These are phyloP conservation scores for Listronotus oregonensis DNA, from an alignment of 1,140 invertebrate species.

Conservation along the genomic window DNA sequence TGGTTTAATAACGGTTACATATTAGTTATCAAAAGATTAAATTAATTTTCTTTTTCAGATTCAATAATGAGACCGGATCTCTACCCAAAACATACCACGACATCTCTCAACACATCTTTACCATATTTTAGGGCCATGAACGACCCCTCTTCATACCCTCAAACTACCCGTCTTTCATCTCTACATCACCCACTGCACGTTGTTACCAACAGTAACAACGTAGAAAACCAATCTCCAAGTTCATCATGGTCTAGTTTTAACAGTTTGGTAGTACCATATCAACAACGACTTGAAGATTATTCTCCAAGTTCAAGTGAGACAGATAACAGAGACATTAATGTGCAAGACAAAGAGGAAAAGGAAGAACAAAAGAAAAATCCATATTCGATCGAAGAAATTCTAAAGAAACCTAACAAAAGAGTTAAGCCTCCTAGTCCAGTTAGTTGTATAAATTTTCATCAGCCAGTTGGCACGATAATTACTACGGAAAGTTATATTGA, in stretches of 20 bases:
- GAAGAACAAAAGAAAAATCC: constrained; percentile 73
- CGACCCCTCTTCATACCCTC: constrained; percentile 54
- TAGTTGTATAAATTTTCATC: constrained; percentile 41
- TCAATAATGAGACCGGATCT: constrained; percentile 42
- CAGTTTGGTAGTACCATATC: constrained; percentile 23
- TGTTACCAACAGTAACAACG: constrained; percentile 53
- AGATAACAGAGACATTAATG: constrained; percentile 14
- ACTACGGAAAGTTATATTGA: constrained; percentile 30
- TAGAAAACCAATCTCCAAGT: constrained; percentile 50
- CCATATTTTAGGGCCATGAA: constrained; percentile 48
- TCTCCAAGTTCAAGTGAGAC: constrained; percentile 18
- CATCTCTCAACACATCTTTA: constrained; percentile 37
- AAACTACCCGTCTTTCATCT: constrained; percentile 61
- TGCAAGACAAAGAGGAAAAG: constrained; percentile 28
- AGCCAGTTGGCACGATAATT: constrained; percentile 50
- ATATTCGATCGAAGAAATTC: constrained; percentile 83
- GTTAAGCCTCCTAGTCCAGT: constrained; percentile 43
- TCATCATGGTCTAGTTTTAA: constrained; percentile 58
- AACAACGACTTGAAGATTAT: constrained; percentile 15
- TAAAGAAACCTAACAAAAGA: constrained; percentile 75
- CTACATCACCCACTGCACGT: constrained; percentile 60
- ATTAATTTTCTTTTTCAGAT: constrained; percentile 46
- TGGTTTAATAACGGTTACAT: too few species aligned
- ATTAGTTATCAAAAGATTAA: too few species aligned
- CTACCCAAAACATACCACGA: constrained; percentile 39